phyloP scores from a whole-genome alignment of 2,888 invertebrate genomes.

The Portevinia maculata region DNA sequence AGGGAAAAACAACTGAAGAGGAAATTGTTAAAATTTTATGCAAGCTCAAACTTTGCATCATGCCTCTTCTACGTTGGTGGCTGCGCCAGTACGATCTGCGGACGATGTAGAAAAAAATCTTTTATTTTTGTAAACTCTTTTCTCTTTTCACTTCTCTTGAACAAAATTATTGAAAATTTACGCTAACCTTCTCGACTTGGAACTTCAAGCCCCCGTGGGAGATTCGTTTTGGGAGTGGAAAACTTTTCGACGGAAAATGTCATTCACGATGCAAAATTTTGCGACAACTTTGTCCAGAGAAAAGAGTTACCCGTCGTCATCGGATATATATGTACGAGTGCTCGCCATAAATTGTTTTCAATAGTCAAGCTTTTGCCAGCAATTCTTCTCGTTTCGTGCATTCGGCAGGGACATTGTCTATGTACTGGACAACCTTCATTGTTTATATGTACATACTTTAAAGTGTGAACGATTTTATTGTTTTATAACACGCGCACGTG shows the following conservation, averaged over 20 bases:
- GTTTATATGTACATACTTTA: constrained; percentile 1
- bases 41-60: constrained; percentile 59
- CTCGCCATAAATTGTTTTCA: constrained; percentile 4
- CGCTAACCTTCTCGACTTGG: not conserved
- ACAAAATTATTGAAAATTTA: constrained; percentile 56
- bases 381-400: not conserved
- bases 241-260: constrained; percentile 32
- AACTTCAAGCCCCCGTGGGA: not conserved
- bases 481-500: constrained; percentile 8
- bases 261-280: constrained; percentile 28
- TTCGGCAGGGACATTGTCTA: constrained; percentile 15
- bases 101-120: constrained; percentile 19
- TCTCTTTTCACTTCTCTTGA: constrained; percentile 35
- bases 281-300: constrained; percentile 17
- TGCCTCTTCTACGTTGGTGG: constrained; percentile 1
- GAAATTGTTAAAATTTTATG: constrained; percentile 69
- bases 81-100: constrained; percentile 25
- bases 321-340: too few species aligned
- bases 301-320: not conserved
- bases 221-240: constrained; percentile 1
- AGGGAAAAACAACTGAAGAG: constrained; percentile 55
- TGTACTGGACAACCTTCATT: not conserved
- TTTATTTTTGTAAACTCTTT: not conserved
- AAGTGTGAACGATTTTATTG: not conserved
- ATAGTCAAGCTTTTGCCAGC: constrained; percentile 4